phyloP scores from a whole-genome alignment of 2,113 vertebrate species.

The Procavia capensis region DNA sequence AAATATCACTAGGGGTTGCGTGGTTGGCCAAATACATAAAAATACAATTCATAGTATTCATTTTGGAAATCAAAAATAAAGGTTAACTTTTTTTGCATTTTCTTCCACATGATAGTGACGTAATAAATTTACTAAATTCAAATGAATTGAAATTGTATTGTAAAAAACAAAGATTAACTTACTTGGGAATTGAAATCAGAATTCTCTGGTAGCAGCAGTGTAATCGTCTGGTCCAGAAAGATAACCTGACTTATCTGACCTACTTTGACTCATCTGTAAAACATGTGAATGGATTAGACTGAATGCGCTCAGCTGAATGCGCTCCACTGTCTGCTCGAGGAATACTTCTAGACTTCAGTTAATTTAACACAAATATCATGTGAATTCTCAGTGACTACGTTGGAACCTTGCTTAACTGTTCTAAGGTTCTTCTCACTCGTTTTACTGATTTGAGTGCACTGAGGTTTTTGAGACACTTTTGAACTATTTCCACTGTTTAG shows the following conservation, averaged over 20 bases:
- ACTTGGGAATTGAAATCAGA: background rate
- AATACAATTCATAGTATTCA: background rate
- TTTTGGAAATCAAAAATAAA: background rate
- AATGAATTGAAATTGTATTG: background rate
- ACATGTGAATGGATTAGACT: background rate
- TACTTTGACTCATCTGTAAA: background rate
- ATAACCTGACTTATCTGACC: background rate
- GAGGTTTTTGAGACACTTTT: background rate
- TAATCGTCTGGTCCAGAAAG: background rate
- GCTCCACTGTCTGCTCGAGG: background rate
- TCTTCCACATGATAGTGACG: background rate
- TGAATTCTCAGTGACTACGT: background rate
- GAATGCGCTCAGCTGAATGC: background rate
- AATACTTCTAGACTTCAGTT: background rate
- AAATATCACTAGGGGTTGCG: too few relatives aligned
- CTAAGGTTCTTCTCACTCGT: background rate
- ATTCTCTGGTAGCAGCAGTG: background rate
- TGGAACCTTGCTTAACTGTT: background rate
- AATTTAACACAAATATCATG: background rate
- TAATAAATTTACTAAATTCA: background rate
- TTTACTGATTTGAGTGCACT: background rate
- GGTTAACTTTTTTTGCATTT: too few relatives aligned
- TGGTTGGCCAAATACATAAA: background rate
- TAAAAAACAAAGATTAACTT: background rate
- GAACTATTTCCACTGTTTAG: conserved; percentile 17